Evolutionary conservation across 2,888 invertebrate genomes (phyloP), one percentile per base, ranked within the genome.

Genomic region (Sialis fuliginosa): DNA sequence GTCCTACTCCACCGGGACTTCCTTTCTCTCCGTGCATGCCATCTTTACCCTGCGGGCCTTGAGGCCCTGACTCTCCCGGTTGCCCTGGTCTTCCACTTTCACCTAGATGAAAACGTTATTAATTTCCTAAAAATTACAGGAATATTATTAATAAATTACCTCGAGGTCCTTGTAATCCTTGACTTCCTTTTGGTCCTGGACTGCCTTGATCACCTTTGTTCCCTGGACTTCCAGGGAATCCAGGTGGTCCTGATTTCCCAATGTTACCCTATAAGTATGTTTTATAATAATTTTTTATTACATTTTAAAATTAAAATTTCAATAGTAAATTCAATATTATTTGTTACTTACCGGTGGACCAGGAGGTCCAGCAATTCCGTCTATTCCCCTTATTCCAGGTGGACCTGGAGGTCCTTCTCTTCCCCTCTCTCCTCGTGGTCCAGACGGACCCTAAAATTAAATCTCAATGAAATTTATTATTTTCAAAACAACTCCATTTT

Each of bases 11-110:
- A 10, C 91, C 91, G 40, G 75, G 68, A 35, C 74, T 74, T 31
- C 89, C 89, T 57, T 88, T 88, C 54, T 88, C 87, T 35, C 88
- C 88, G 0, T 77, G 71, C n/a, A 69, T 62, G 4, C 89, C 89
- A 60, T 88, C 87, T 62, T 80, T 79, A 8, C 88, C 89, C n/a
- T 81, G 66, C 9, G 75, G 66, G 1, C 89, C 88, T 13, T 77
- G 71, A 0, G 79, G 72, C 3, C 88, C 89, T 4, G 75, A 70
- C 57, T 86, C 86, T 33, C 86, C 87, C 0, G 83, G 72, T 54
- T 74, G 73, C 1, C 88, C 88, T 0, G 85, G 80, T 37, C 84
- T 71, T 6, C 89, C 88, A 5, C 81, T 70, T 67, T 88, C 88
- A 45, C 86, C 72, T 70, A 48, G 45, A 39, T 43, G 35, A 10